Percentiles rank a stretch among this genome's conserved stretches.
phyloP scores from a whole-genome alignment of 2,797 vertebrate genomes.

The Epinephelus coioides region DNA sequence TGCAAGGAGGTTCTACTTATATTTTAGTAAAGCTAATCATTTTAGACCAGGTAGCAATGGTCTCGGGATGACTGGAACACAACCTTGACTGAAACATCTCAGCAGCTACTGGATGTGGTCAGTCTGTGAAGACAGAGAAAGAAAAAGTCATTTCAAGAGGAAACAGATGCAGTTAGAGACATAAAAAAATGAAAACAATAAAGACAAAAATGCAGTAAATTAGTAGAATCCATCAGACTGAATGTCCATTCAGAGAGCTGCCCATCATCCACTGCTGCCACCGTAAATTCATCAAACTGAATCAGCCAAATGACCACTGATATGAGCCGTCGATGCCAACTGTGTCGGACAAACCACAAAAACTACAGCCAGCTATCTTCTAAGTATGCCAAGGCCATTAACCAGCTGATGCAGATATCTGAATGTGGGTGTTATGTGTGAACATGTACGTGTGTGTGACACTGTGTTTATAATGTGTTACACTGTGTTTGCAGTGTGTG shows the following conservation, averaged over 20 bases:
- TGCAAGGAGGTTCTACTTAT: background rate
- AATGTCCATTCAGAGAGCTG: background rate
- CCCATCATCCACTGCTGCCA: background rate
- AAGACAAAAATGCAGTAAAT: background rate
- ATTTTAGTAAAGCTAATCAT: no score
- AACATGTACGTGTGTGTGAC: background rate
- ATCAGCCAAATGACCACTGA: background rate
- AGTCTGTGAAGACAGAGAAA: background rate
- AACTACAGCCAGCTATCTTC: no score
- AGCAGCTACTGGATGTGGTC: background rate
- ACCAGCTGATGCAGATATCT: background rate
- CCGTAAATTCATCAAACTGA: background rate
- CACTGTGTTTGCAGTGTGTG: background rate
- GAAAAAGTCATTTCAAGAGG: no score
- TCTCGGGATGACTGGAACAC: no score
- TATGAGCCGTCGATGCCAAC: background rate
- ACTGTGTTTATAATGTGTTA: background rate
- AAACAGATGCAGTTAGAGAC: background rate
- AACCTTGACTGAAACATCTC: background rate
- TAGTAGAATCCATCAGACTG: background rate
- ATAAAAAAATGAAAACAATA: background rate
- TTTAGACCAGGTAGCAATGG: no score
- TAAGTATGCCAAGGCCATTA: background rate
- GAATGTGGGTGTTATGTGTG: background rate
- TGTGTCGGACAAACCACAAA: no score